Base-by-base conservation (phyloP, 1,140 invertebrate species). In the Caenorhabditis remanei region DNA sequence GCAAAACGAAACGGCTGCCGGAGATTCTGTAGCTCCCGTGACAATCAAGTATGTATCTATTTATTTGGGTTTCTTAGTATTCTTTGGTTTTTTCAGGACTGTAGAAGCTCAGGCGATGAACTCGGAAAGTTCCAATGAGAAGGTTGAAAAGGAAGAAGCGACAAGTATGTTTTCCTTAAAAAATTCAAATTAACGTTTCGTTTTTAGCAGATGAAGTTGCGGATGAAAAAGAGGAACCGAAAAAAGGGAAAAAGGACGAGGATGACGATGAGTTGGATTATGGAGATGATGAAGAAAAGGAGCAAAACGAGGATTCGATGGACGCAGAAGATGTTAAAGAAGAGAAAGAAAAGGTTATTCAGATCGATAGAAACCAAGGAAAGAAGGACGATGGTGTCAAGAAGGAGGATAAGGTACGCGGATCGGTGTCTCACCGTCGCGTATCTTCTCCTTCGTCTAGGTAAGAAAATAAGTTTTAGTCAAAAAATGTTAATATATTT, bases 261-360 rank as follows among this genome's bases (percentile, higher is more conserved):
- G 53, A 79, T 53, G 71, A 46, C 9, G 85, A 71, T 13, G 85
- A 85, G 40, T 56, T 85, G 50, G 85, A 85, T 75, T 85, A 85
- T 85, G 85, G 85, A 43, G 85, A 85, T 8, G 85, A 67, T 19
- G 85, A 85, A 40, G 85, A 85, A 16, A 67, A 85, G 14, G 85
- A 85, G 4, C 63, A 46, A 32, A 85, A 85, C n/a, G 50, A 55
- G 2, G 85, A 85, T 5, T 71, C 48, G 16, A 75, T 71, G 67
- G 67, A 67, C 32, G 40, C 55, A 65, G 56, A 61, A n/a, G 55
- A 63, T 50, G 19, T 6, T 21, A 67, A 65, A 14, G 61, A 63
- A 46, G 71, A 79, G 21, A n/a, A 79, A 46, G 46, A 85, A 32
- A 65, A 67, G 4, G 56, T 41, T 67, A 21, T 63, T 61, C 56